Percentiles rank a stretch among this genome's conserved stretches.
phyloP scores from a whole-genome alignment of 53 echinoderm and acorn worm species.

The Patiria pectinifera region DNA sequence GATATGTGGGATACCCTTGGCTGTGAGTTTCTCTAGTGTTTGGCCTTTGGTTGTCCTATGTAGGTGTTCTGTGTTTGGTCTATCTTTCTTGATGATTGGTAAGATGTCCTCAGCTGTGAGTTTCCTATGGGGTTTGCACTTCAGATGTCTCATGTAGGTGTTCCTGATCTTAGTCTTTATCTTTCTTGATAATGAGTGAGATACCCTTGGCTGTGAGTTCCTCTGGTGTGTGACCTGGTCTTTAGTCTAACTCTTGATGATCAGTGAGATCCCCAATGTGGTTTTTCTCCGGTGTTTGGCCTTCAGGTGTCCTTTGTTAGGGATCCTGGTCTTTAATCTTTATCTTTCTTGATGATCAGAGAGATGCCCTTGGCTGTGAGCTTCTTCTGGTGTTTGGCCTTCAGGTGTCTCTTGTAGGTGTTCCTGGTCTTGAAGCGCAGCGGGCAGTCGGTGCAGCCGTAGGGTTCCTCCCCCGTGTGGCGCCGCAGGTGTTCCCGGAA shows the following conservation, averaged over 20 bases:
- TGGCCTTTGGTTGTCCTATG: no score
- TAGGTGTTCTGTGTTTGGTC: not conserved
- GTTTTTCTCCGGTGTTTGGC: no score
- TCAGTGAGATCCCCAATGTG: no score
- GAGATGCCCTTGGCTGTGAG: slow-evolving; percentile 83
- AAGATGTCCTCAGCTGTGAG: slow-evolving; percentile 79
- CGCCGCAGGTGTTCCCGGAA: slow-evolving; percentile 97
- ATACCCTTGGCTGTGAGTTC: slow-evolving; percentile 85
- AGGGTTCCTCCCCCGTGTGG: slow-evolving; percentile 98
- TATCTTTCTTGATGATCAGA: slow-evolving; percentile 43
- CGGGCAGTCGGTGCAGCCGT: slow-evolving; percentile 95
- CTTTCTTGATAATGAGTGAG: slow-evolving; percentile 38
- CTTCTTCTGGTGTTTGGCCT: slow-evolving; percentile 89
- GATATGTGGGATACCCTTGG: not conserved
- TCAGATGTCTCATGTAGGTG: no score
- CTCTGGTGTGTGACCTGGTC: slow-evolving; percentile 96
- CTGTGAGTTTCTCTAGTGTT: no score
- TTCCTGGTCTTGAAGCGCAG: slow-evolving; percentile 96
- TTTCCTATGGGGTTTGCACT: no score
- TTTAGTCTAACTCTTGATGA: slow-evolving; percentile 67
- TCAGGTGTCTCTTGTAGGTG: slow-evolving; percentile 95
- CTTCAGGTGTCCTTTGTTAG: no score
- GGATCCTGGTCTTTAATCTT: not conserved
- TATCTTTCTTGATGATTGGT: slow-evolving; percentile 36
- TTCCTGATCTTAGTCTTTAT: not conserved